phyloP scores from a whole-genome alignment of 2,888 invertebrate genomes.

The Deroplatys truncata region DNA sequence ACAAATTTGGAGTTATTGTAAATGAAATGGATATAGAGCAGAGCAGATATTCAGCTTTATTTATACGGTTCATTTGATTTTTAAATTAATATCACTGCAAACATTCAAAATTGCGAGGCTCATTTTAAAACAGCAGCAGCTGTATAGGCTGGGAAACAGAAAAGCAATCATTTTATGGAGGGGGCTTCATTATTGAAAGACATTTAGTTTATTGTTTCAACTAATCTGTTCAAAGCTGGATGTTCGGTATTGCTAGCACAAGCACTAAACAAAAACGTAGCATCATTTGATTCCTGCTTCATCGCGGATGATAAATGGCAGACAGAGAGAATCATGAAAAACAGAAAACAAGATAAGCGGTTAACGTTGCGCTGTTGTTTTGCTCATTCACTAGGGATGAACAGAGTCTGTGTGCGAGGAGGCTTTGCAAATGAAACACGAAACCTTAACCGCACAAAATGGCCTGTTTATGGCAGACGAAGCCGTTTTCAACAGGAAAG shows the following conservation, averaged over 20 bases:
- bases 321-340: background rate
- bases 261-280: background rate
- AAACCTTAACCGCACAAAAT: background rate
- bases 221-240: background rate
- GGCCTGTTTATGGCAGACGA: too few species aligned
- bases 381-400: background rate
- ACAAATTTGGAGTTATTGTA: too few species aligned
- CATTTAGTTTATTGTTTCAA: background rate
- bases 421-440: too few species aligned
- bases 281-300: background rate
- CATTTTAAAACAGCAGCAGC: background rate
- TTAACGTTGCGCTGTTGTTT: background rate
- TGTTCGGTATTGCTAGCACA: too few species aligned
- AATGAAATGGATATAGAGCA: too few species aligned
- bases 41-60: too few species aligned
- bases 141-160: background rate
- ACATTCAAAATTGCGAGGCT: too few species aligned
- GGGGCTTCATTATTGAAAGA: background rate
- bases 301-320: background rate
- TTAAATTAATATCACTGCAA: too few species aligned
- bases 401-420: background rate
- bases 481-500: background rate
- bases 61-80: too few species aligned
- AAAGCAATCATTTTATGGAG: background rate
- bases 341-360: background rate